These are phyloP conservation scores for Hydriomena furcata DNA, from an alignment of 2,888 invertebrate genomes.

Conservation along the genomic window DNA sequence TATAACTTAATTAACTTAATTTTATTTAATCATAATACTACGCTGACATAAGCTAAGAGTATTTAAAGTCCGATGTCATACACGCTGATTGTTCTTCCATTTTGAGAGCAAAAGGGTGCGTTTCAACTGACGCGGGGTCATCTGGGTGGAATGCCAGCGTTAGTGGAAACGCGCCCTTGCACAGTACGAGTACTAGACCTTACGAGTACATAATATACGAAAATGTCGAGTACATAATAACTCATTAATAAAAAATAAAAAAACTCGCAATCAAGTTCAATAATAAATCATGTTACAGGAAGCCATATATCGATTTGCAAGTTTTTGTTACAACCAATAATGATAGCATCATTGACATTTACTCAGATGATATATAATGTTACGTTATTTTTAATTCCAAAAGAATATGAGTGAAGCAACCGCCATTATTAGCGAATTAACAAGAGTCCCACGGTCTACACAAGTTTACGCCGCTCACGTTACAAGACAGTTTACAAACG, in stretches of 20 bases:
- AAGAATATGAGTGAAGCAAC: conserved; percentile 42
- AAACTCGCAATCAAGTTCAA: not conserved
- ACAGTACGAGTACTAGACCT: no score
- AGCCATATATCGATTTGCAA: not conserved
- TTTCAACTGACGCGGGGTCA: no score
- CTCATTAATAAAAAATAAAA: not conserved
- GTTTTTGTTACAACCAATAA: conserved; percentile 11
- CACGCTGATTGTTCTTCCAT: no score
- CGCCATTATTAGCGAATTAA: conserved; percentile 43
- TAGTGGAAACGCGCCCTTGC: no score
- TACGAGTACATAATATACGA: no score
- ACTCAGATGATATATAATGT: conserved; percentile 18
- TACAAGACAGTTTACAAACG: conserved; percentile 30
- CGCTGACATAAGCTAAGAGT: no score
- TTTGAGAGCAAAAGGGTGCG: no score
- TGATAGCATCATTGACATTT: conserved; percentile 28
- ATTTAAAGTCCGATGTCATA: no score
- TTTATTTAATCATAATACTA: no score
- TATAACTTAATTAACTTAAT: no score
- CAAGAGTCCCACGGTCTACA: conserved; percentile 41
- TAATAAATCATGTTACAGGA: conserved; percentile 11
- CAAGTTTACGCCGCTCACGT: conserved; percentile 20
- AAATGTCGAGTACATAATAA: no score
- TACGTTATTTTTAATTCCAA: conserved; percentile 39
- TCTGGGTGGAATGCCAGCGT: no score